Evolutionary conservation across 2,113 vertebrate species (phyloP), one percentile per base, ranked within the genome.

Genomic region (Mobula birostris): DNA sequence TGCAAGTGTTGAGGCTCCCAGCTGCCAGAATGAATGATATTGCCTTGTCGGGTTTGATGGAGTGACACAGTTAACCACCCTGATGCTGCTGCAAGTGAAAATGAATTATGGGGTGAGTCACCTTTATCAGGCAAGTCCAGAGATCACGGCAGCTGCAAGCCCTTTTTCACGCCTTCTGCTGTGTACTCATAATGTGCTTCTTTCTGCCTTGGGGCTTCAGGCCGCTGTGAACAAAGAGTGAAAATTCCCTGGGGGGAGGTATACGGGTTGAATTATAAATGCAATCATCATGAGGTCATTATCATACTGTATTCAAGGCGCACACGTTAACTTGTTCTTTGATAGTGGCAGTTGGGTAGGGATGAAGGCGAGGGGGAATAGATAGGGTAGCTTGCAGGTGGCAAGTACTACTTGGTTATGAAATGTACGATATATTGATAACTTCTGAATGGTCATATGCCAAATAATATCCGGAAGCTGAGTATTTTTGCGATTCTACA

Each of bases 41-140:
- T 95, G 94, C 1, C 0, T 94, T 95, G 94, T 94, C 95, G 36
- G 0, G 85, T 66, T 94, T 96, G 96, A 96, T 96, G 95, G 96
- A 96, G 95, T 96, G 96, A 96, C 96, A 96, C 94, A 94, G 96
- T 96, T 96, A 96, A 95, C 95, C 95, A 96, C 95, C 95, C 94
- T 96, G 96, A 95, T 95, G 12, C 94, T 96, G 96, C 96, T 95
- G 95, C 95, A 96, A 95, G 95, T 96, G 95, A 96, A 74, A 96
- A 96, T 96, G 96, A 96, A 95, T 96, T 95, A 96, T 95, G 96
- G 36, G 85, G 94, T 95, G 95, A 21, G 76, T 94, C 61, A 95
- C 95, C 94, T 95, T 95, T 95, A 94, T 95, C 74, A 9, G 91
- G 94, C 94, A 0, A 77, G 95, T 95, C 96, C 95, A 94, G 94